Evolutionary conservation across 2,797 vertebrate species (phyloP).

Genomic region (Dipus sagitta): DNA sequence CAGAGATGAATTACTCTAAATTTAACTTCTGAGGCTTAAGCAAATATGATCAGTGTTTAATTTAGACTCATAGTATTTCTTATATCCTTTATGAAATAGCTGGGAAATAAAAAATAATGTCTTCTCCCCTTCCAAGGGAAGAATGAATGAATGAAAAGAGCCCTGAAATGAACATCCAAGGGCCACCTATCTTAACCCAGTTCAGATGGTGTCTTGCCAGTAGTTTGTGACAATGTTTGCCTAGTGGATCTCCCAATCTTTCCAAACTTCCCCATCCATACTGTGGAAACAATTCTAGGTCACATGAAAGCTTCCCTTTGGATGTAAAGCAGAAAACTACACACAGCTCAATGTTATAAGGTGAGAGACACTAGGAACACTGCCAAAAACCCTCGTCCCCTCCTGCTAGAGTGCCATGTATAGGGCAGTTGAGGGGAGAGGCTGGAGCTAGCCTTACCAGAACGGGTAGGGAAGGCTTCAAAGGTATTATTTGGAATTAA

Average conservation of each 20-base stretch:
- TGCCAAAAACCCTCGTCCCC: not conserved
- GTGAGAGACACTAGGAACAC: not conserved
- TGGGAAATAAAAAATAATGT: not conserved
- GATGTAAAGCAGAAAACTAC: not conserved
- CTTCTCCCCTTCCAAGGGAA: conserved; percentile 15
- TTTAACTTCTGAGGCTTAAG: conserved; percentile 24
- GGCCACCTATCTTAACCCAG: not conserved
- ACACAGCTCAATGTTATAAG: not conserved
- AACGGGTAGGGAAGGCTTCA: not conserved
- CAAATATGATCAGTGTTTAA: conserved; percentile 42
- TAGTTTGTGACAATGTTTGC: not conserved
- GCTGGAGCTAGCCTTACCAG: not conserved
- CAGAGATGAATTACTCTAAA: conserved; percentile 15
- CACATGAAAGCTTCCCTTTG: not conserved
- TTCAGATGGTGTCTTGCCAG: not conserved
- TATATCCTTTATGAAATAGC: conserved; percentile 35
- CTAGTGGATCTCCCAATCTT: not conserved
- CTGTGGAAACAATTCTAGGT: not conserved
- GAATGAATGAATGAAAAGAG: not conserved
- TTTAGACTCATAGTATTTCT: not conserved
- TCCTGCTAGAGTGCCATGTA: not conserved
- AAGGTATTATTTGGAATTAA: not conserved
- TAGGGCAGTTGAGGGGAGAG: not conserved
- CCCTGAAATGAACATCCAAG: not conserved
- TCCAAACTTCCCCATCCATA: not conserved